Evolutionary conservation across 2,797 vertebrate genomes (phyloP), one percentile per base, ranked within the genome.

Genomic region (Synanceia verrucosa): DNA sequence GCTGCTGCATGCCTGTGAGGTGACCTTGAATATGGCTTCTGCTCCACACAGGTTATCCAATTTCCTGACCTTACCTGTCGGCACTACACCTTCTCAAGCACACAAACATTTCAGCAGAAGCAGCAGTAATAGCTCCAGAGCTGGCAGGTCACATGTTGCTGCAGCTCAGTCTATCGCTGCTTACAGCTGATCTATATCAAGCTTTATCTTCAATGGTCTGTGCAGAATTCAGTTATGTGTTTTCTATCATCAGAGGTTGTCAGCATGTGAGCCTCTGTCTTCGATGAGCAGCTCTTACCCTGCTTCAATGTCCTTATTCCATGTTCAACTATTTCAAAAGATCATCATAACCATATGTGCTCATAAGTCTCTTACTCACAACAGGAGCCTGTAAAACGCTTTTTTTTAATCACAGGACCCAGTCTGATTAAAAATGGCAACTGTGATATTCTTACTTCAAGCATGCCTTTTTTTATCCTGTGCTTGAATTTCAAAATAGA

Each of bases 11-110:
- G 57, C 23, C 56, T 57, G 16, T 50, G 52, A 70, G 51, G 48
- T 60, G 41, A 68, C 72, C 31, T 68, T 39, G 56, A 52, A 64
- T 29, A 12, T 18, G 24, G 37, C 61, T 60, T 70, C 70, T 61
- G 52, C 28, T 62, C 31, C 55, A 43, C 46, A 66, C 58, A 23
- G 43, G 9, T 34, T 43, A 79, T 78, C 55, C 43, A 34, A 39
- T 73, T 64, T 65, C 34, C 57, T 61, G 71, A 77, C 67, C 70
- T 83, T 65, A 73, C 28, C 58, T 51, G 43, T 44, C 48, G 55
- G 63, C 41, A 65, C 5, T 5, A 37, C 16, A 50, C 18, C 37
- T 46, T 24, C 37, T 41, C 0, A 52, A 6, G 47, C 65, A 5
- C 26, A 72, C 6, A 12, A 23, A 65, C 6, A 1, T 31, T 21